phyloP scores from a whole-genome alignment of 2,113 vertebrate genomes.

The Synchiropus splendidus region DNA sequence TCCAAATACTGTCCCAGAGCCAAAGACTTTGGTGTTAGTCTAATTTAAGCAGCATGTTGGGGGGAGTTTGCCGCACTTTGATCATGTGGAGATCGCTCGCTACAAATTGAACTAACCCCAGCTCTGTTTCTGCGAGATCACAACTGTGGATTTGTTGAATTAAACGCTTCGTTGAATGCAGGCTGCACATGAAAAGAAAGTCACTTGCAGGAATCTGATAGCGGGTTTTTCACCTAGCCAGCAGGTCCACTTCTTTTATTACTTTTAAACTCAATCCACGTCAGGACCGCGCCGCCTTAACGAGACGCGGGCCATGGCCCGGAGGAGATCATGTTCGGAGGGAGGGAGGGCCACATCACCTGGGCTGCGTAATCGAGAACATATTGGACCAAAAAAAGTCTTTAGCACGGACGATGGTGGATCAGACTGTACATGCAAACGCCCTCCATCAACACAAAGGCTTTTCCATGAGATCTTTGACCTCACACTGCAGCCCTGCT shows the following conservation, averaged over 20 bases:
- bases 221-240: slow-evolving; percentile 93
- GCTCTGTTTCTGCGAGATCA: slow-evolving; percentile 95
- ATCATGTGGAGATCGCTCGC: slow-evolving; percentile 98
- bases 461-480: slow-evolving; percentile 39
- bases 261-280: slow-evolving; percentile 96
- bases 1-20: slow-evolving; percentile 98
- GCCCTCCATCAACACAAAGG: slow-evolving; percentile 37
- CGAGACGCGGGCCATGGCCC: slow-evolving; percentile 79
- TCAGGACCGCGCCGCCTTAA: slow-evolving; percentile 74
- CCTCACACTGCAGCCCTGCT: slow-evolving; percentile 33
- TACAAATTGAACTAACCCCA: slow-evolving; percentile 99
- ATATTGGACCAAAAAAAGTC: slow-evolving; percentile 71
- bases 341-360: slow-evolving; percentile 70
- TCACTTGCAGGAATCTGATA: slow-evolving; percentile 84
- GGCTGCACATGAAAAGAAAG: slow-evolving; percentile 95
- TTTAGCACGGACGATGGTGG: slow-evolving; percentile 55
- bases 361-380: slow-evolving; percentile 89
- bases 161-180: slow-evolving; percentile 98
- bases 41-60: slow-evolving; percentile 99
- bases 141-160: slow-evolving; percentile 99
- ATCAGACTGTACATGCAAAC: slow-evolving; percentile 56
- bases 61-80: slow-evolving; percentile 91
- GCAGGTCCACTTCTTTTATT: slow-evolving; percentile 90
- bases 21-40: slow-evolving; percentile 99
- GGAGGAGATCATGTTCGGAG: slow-evolving; percentile 83